Conservation (phyloP, 2,888 invertebrate genomes). For the Hoplodrina blanda region DNA sequence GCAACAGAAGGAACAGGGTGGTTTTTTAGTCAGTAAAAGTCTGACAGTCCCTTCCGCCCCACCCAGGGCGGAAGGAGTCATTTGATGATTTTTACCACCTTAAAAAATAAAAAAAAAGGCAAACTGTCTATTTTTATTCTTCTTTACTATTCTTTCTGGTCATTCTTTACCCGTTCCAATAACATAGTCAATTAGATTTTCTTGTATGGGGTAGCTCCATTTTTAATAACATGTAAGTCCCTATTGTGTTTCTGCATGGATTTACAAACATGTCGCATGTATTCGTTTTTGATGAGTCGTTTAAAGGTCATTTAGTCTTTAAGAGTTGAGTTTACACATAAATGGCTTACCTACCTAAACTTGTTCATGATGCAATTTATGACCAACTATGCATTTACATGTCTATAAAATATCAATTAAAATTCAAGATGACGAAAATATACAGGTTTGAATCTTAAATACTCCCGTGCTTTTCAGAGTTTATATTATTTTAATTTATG, state of each 20-base stretch:
- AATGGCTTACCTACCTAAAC: neutral
- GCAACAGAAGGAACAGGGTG: too few species aligned
- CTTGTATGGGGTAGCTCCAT: too few species aligned
- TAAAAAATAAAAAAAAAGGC: too few species aligned
- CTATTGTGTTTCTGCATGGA: too few species aligned
- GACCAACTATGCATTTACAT: conserved; percentile 10
- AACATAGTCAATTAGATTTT: too few species aligned
- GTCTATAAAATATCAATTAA: conserved; percentile 17
- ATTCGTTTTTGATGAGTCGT: neutral
- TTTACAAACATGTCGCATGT: neutral
- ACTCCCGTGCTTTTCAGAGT: neutral
- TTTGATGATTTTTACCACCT: too few species aligned
- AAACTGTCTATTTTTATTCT: neutral
- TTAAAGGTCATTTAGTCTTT: neutral
- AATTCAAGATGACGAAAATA: conserved; percentile 10
- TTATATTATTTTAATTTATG: neutral
- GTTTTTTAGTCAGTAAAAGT: too few species aligned
- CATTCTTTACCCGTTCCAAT: neutral
- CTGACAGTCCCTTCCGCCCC: too few species aligned
- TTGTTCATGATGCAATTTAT: conserved; percentile 13
- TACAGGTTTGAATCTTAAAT: neutral
- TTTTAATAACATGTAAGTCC: too few species aligned
- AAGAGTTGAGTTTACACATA: neutral
- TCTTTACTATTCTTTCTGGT: neutral
- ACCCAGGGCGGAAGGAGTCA: too few species aligned